Percentiles rank a stretch among this genome's conserved stretches.
Conservation (phyloP, 1,140 invertebrate species). For the Caenorhabditis brenneri region DNA sequence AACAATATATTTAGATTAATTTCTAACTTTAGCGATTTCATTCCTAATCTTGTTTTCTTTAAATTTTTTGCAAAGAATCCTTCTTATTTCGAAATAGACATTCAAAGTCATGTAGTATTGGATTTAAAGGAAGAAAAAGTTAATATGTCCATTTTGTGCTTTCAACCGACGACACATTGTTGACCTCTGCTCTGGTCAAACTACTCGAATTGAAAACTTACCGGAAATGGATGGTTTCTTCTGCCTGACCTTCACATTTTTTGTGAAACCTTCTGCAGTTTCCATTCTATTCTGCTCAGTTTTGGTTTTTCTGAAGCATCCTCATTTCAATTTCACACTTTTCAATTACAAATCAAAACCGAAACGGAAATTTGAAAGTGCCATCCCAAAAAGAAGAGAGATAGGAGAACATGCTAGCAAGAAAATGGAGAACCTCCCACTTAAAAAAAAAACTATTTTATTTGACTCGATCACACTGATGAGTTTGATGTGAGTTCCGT, state of each 20-base stretch:
- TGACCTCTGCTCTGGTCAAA: conserved; percentile 38
- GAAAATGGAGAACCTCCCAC: conserved; percentile 8
- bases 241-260: not conserved
- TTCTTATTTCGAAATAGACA: no score
- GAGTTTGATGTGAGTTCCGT: conserved; percentile 31
- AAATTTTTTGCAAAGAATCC: no score
- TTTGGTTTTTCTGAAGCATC: not conserved
- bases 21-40: no score
- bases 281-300: not conserved
- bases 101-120: no score
- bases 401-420: not conserved
- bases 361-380: conserved; percentile 12
- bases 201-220: conserved; percentile 14
- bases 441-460: not conserved
- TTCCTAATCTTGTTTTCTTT: no score
- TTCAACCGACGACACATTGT: conserved; percentile 21
- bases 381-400: not conserved
- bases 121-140: not conserved
- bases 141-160: not conserved
- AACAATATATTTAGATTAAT: no score
- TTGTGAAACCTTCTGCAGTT: not conserved
- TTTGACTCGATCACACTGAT: conserved; percentile 6
- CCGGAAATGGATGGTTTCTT: not conserved
- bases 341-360: not conserved
- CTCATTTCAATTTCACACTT: not conserved